Evolutionary conservation across 2,888 invertebrate species (phyloP), one percentile per base, ranked within the genome.

Genomic region (Allolobophora icterica): DNA sequence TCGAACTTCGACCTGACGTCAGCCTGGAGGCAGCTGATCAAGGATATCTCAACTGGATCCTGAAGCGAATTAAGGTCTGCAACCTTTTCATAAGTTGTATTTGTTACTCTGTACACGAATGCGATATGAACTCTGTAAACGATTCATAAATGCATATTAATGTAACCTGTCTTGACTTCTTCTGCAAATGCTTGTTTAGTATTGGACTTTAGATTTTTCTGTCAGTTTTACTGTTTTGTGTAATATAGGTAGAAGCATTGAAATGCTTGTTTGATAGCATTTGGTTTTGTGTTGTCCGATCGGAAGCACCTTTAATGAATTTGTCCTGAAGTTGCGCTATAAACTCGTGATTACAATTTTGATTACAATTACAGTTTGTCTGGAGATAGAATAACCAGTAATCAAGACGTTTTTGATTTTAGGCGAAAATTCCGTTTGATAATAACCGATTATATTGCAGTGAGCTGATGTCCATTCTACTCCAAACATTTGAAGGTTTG

Each of bases 391-490:
- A 52, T 52, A 21, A 52, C 6, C 19, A 21, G 6, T 21, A 52
- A 52, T 24, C 52, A 52, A 52, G 52, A 52, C 52, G 17, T 52
- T 52, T 52, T 42, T 52, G 15, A 34, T 89, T 40, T 33, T 93
- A 95, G 95, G 96, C 97, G 83, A 98, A 99, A 96, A 96, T 97
- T 89, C 98, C 98, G 21, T 99, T 98, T 96, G 98, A 99, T 96
- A 97, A 97, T 0, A 99, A 99, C 95, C 99, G 99, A 96, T 96
- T 99, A 90, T 99, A 99, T 95, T 97, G 97, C 90, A 98, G 98
- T 95, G 99, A 99, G 96, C 97, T 99, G 93, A 96, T 99, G 90
- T 98, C 99, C 33, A 99, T 99, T 95, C 96, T 99, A 24, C 96
- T 99, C 91, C 99, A 99, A 96, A 97, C 97, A 93, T 97, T 97